phyloP scores from a whole-genome alignment of 23 tunicate species.

The Trididemnum miniatum region DNA sequence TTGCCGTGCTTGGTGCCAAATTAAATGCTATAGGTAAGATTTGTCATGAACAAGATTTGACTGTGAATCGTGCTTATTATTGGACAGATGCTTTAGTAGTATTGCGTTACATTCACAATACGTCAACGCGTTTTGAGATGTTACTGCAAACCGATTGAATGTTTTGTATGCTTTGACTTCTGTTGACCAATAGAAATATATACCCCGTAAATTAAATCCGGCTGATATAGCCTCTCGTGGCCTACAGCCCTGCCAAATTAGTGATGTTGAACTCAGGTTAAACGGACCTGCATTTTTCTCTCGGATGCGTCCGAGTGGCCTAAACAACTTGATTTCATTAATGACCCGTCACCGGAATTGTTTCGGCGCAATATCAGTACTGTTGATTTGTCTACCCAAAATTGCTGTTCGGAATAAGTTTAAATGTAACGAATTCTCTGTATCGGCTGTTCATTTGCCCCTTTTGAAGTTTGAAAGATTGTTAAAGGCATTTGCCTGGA shows the following conservation, averaged over 20 bases:
- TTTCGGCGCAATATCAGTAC: background rate
- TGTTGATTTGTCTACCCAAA: background rate
- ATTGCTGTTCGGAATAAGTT: background rate
- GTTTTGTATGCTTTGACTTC: background rate
- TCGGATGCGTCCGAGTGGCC: background rate
- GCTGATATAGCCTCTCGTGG: background rate
- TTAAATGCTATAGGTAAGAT: background rate
- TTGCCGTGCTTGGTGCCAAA: conserved; percentile 27
- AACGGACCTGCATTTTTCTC: background rate
- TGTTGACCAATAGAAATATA: conserved; percentile 10
- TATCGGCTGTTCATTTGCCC: conserved; percentile 9
- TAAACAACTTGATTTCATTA: background rate
- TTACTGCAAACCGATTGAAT: conserved; percentile 32
- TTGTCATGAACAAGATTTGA: background rate
- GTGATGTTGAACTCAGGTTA: background rate
- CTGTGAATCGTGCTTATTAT: background rate
- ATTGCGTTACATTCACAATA: conserved; percentile 16
- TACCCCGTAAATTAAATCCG: background rate
- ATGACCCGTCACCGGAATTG: background rate
- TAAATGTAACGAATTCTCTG: background rate
- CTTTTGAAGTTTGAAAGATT: background rate
- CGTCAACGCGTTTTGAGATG: conserved; percentile 7
- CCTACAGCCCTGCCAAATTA: background rate
- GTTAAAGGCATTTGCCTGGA: background rate
- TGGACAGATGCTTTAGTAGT: conserved; percentile 30